Percentiles rank a stretch among this genome's conserved stretches.
Conservation (phyloP, 2,113 vertebrate species). For the Takifugu flavidus region DNA sequence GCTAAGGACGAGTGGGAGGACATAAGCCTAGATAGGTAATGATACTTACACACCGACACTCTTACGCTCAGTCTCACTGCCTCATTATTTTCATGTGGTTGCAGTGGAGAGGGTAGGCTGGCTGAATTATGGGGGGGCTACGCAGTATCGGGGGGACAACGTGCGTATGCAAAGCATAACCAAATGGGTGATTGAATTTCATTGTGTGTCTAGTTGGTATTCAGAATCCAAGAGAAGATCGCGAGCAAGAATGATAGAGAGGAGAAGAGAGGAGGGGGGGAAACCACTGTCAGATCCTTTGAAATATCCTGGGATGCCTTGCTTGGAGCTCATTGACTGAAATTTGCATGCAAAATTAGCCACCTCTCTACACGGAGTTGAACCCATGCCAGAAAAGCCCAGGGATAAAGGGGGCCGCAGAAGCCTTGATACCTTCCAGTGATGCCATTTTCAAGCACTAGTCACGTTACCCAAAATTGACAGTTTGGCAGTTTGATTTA, state of each 20-base stretch:
- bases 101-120: constrained; percentile 36
- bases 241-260: constrained; percentile 84
- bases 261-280: constrained; percentile 71
- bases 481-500: constrained; percentile 99
- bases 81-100: constrained; percentile 90
- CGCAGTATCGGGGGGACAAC: constrained; percentile 84
- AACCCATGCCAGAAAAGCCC: constrained; percentile 92
- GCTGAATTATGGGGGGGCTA: constrained; percentile 35
- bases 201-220: constrained; percentile 97
- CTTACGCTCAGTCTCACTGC: constrained; percentile 46
- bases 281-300: constrained; percentile 92
- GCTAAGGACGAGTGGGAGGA: constrained; percentile 95
- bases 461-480: constrained; percentile 91
- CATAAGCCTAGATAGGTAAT: constrained; percentile 90
- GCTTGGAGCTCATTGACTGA: constrained; percentile 99
- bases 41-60: constrained; percentile 47
- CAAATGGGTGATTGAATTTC: constrained; percentile 98
- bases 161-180: constrained; percentile 92
- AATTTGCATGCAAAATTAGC: constrained; percentile 99
- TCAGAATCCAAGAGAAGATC: constrained; percentile 76
- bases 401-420: constrained; percentile 82
- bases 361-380: constrained; percentile 92
- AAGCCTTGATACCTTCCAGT: constrained; percentile 95
- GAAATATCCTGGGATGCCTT: constrained; percentile 99
- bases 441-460: constrained; percentile 96